These are phyloP conservation scores for Magallana ariakensis DNA, from an alignment of 1,140 invertebrate genomes.

Conservation along the genomic window DNA sequence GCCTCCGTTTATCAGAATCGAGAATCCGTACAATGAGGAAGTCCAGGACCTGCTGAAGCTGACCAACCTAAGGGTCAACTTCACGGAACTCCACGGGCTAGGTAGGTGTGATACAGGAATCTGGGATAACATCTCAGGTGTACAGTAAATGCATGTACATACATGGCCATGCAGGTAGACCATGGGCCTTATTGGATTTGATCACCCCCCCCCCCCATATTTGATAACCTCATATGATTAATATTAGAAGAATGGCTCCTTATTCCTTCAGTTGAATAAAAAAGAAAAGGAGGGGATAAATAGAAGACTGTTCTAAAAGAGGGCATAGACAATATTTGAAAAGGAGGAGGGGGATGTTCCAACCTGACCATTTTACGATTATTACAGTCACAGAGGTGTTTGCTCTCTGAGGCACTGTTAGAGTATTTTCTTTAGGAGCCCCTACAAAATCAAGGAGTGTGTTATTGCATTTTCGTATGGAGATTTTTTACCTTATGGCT, in stretches of 20 bases:
- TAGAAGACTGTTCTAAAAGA: no score
- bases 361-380: not conserved
- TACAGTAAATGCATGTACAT: no score
- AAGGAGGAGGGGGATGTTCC: not conserved
- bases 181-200: no score
- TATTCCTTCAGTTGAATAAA: no score
- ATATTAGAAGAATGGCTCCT: no score
- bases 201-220: no score
- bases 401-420: not conserved
- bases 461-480: constrained; percentile 1
- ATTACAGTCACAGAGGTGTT: no score
- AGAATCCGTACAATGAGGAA: constrained; percentile 93
- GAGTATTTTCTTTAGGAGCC: not conserved
- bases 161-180: no score
- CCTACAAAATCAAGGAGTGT: not conserved
- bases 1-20: constrained; percentile 90
- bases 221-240: no score
- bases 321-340: not conserved
- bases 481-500: not conserved
- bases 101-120: constrained; percentile 77
- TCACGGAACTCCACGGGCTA: constrained; percentile 95
- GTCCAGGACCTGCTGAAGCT: constrained; percentile 96
- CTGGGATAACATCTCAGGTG: not conserved
- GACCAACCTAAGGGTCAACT: constrained; percentile 95
- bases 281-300: no score